Evolutionary conservation across 2,113 vertebrate genomes (phyloP).

Genomic region (Brachypodius melanocephalos): DNA sequence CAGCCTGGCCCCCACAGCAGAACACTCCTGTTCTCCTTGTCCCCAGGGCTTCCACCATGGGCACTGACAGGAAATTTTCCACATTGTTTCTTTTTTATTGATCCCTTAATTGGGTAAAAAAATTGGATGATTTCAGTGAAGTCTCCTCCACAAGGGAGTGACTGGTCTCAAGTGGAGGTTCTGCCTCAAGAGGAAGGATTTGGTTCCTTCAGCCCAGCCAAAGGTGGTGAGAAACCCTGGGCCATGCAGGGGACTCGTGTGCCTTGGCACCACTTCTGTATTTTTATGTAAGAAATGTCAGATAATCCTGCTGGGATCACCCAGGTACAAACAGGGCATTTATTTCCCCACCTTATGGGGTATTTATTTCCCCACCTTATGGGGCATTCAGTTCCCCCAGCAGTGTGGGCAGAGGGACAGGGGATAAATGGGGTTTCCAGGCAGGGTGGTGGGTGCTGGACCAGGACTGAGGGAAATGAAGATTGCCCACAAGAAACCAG

Average conservation of each 20-base stretch:
- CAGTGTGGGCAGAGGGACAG: background rate
- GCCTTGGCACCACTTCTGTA: background rate
- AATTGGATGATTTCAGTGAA: background rate
- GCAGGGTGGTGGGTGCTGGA: background rate
- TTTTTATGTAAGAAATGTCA: background rate
- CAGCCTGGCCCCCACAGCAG: fast-evolving
- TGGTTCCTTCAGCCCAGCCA: background rate
- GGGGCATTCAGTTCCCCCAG: background rate
- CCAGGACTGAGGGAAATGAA: background rate
- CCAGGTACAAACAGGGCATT: background rate
- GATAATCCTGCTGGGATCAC: background rate
- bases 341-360: no score
- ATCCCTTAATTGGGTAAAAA: background rate
- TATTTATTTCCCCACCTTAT: background rate
- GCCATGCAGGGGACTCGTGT: fast-evolving
- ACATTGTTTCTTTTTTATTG: background rate
- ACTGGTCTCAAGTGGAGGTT: background rate
- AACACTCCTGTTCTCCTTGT: background rate
- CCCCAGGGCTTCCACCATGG: fast-evolving
- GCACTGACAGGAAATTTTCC: fast-evolving
- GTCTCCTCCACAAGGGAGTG: background rate
- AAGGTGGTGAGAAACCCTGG: background rate
- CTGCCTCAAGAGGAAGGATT: background rate
- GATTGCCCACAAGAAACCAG: background rate
- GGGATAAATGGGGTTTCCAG: background rate